Conservation (phyloP, 37 sponge, comb jelly and placozoan genomes). For the Tethya wilhelma region DNA sequence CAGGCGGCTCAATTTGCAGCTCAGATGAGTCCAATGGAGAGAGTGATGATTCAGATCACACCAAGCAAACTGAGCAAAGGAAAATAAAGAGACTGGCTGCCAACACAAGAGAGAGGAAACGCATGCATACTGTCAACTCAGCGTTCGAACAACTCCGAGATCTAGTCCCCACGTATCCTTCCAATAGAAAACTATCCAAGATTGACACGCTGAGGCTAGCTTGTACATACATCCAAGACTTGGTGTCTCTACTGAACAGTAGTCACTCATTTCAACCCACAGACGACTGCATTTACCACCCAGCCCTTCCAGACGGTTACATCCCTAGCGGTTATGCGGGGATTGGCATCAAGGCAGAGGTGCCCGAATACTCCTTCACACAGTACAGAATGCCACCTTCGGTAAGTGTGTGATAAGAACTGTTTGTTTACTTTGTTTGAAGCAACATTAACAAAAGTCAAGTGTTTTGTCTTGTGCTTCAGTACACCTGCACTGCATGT, state of each 20-base stretch:
- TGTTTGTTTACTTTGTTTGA: too few species aligned
- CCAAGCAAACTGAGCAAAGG: not conserved
- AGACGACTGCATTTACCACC: constrained; percentile 25
- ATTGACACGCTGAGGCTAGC: constrained; percentile 89
- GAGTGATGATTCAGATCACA: not conserved
- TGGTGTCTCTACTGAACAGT: constrained; percentile 61
- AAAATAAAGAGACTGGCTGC: constrained; percentile 68
- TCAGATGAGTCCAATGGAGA: constrained; percentile 55
- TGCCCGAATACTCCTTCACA: constrained; percentile 5
- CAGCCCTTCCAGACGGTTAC: not conserved
- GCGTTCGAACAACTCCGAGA: constrained; percentile 90
- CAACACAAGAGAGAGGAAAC: constrained; percentile 83
- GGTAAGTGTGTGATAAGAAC: too few species aligned
- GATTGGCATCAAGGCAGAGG: constrained; percentile 19
- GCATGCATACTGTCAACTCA: constrained; percentile 93
- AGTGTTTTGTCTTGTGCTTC: not conserved
- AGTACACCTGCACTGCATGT: not conserved
- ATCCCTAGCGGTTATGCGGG: not conserved
- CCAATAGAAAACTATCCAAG: constrained; percentile 93
- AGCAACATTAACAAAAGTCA: not conserved
- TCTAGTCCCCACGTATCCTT: constrained; percentile 89
- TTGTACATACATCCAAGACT: constrained; percentile 84
- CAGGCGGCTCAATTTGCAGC: constrained; percentile 31
- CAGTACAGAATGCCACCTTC: constrained; percentile 47
- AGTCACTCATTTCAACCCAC: constrained; percentile 22